phyloP scores from a whole-genome alignment of 2,888 invertebrate species.

The Deilephila porcellus region DNA sequence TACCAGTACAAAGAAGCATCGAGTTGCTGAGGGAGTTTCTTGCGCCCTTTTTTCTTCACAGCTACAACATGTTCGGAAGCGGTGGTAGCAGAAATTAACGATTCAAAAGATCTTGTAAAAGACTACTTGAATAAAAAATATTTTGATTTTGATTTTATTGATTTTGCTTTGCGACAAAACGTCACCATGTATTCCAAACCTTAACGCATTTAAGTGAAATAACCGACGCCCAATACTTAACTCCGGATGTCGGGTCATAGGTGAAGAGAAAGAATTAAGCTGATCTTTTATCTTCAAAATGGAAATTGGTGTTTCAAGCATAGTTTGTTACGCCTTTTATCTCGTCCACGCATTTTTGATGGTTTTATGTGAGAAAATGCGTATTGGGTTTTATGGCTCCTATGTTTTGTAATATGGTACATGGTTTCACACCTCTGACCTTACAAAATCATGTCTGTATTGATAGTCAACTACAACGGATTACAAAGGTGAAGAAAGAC shows the following conservation, averaged over 20 bases:
- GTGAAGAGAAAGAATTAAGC: conserved; percentile 30
- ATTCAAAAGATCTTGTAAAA: no score
- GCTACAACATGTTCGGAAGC: no score
- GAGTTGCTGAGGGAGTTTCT: no score
- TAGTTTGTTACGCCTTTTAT: conserved; percentile 4
- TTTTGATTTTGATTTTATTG: no score
- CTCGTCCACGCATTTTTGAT: conserved; percentile 4
- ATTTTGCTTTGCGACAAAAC: not conserved
- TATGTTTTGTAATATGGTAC: not conserved
- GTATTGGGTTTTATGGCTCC: not conserved
- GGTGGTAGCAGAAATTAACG: no score
- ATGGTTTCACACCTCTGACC: not conserved
- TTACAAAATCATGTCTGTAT: not conserved
- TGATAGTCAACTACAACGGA: not conserved
- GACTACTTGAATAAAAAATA: no score
- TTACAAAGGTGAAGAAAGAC: no score
- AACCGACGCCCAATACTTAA: conserved; percentile 34
- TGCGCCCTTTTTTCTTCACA: no score
- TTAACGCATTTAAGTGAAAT: conserved; percentile 34
- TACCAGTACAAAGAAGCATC: not conserved
- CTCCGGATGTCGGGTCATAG: conserved; percentile 36
- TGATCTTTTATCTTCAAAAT: conserved; percentile 21
- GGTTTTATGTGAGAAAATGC: conserved; percentile 10
- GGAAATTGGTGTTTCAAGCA: conserved; percentile 8
- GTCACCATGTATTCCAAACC: conserved; percentile 5